These are phyloP conservation scores for Lasioglossum morio DNA, from an alignment of 2,888 invertebrate genomes.

Conservation along the genomic window DNA sequence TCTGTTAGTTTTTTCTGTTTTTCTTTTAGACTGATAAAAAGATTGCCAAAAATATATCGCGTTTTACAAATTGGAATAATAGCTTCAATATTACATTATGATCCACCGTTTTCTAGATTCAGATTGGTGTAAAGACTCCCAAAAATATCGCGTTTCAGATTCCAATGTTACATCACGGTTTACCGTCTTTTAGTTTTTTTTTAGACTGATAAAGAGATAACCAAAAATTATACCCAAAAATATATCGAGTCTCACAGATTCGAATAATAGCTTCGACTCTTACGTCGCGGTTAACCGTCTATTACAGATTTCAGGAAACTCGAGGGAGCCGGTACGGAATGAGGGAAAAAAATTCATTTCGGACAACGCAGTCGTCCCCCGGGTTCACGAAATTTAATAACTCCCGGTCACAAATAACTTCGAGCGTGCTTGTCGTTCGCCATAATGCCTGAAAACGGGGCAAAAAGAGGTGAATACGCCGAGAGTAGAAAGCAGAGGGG, in stretches of 20 bases:
- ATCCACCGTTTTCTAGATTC: neutral
- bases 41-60: no score
- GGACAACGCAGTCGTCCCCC: neutral
- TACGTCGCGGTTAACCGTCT: neutral
- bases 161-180: neutral
- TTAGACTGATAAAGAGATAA: neutral
- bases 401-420: conserved; percentile 33
- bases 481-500: neutral
- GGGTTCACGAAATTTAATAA: conserved; percentile 45
- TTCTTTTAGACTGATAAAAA: no score
- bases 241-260: neutral
- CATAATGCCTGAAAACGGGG: neutral
- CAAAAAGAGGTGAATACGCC: neutral
- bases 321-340: neutral
- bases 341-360: conserved; percentile 11
- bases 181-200: neutral
- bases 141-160: neutral
- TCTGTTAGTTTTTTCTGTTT: no score
- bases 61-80: no score
- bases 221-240: neutral
- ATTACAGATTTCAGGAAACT: neutral
- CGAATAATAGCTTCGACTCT: neutral
- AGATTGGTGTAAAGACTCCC: neutral
- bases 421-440: conserved; percentile 6
- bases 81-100: no score